These are phyloP conservation scores for Phaetusa simplex DNA, from an alignment of 2,113 vertebrate genomes.

Conservation along the genomic window DNA sequence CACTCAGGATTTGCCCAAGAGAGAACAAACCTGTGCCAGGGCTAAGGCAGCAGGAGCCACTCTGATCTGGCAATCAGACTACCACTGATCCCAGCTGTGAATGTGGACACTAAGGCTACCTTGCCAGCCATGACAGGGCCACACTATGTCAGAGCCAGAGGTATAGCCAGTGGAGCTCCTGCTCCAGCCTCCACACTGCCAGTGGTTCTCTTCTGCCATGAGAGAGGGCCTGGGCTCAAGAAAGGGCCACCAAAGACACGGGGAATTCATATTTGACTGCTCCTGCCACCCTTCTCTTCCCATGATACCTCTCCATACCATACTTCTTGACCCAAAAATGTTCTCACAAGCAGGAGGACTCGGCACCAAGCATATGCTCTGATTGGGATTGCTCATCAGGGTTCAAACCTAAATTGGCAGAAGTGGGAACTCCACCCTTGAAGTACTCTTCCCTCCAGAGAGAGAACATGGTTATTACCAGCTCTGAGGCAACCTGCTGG, in stretches of 20 bases:
- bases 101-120: not conserved
- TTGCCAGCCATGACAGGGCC: not conserved
- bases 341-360: not conserved
- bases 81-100: rapidly evolving
- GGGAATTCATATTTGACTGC: not conserved
- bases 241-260: not conserved
- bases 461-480: not conserved
- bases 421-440: not conserved
- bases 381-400: not conserved
- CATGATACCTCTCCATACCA: not conserved
- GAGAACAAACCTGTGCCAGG: not conserved
- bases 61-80: not conserved
- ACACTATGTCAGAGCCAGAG: not conserved
- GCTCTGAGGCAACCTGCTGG: not conserved
- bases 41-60: not conserved
- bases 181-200: not conserved
- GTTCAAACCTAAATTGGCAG: not conserved
- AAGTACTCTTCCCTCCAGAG: not conserved
- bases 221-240: not conserved
- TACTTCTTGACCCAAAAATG: not conserved
- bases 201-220: not conserved
- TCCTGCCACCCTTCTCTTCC: not conserved
- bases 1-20: not conserved
- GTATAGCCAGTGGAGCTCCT: not conserved
- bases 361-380: not conserved